Percentiles rank a stretch among this genome's conserved stretches.
Conservation (phyloP, 1,140 invertebrate genomes). For the Camponotus vicinus region DNA sequence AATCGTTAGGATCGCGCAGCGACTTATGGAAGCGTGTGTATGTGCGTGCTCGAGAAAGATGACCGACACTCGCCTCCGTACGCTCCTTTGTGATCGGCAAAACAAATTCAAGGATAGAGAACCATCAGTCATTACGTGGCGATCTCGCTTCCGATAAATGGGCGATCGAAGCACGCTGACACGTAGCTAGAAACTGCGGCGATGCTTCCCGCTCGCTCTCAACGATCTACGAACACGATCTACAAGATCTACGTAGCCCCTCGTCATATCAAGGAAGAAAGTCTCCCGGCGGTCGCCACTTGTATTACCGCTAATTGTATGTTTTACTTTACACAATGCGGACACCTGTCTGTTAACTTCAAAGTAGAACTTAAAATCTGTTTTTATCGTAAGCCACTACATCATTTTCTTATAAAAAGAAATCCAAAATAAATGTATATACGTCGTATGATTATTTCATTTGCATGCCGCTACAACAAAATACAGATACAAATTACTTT, state of each 20-base stretch:
- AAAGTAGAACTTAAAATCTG: not conserved
- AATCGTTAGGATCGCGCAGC: slow-evolving; percentile 31
- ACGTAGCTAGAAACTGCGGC: slow-evolving; percentile 41
- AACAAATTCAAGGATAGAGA: slow-evolving; percentile 48
- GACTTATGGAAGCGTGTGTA: not conserved
- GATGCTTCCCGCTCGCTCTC: slow-evolving; percentile 57
- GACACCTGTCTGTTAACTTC: not conserved
- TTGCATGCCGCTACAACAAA: too few species aligned
- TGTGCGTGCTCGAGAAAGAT: slow-evolving; percentile 7
- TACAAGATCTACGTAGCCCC: slow-evolving; percentile 35
- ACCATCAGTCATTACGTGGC: slow-evolving; percentile 63
- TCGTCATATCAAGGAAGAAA: slow-evolving; percentile 49
- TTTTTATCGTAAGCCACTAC: not conserved
- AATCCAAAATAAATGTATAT: not conserved
- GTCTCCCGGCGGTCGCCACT: not conserved
- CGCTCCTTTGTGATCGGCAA: slow-evolving; percentile 6
- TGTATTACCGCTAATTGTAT: not conserved
- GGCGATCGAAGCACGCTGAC: slow-evolving; percentile 53
- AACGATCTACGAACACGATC: slow-evolving; percentile 65
- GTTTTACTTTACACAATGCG: not conserved
- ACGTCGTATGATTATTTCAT: not conserved
- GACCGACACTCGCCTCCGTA: slow-evolving; percentile 3
- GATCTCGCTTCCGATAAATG: slow-evolving; percentile 68
- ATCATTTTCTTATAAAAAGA: not conserved
- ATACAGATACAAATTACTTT: not conserved